Conservation (phyloP, 2,797 vertebrate species). For the Garrulus glandarius region DNA sequence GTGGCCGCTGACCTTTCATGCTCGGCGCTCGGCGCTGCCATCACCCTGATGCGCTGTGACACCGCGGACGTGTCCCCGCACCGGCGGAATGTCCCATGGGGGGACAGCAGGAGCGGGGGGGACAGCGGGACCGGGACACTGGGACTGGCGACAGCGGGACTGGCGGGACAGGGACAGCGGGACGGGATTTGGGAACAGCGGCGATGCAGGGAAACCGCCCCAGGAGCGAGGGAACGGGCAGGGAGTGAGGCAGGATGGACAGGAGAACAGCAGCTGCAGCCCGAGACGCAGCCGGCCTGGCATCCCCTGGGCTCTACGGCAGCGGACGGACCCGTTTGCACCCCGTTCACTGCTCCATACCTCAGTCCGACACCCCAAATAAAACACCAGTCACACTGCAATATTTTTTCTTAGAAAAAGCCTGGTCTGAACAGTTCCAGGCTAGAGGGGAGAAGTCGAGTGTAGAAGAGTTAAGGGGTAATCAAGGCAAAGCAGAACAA, state of each 20-base stretch:
- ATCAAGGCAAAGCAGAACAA: neutral
- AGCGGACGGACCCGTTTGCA: accelerated
- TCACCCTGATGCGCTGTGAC: neutral
- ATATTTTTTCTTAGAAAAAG: neutral
- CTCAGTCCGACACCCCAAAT: accelerated
- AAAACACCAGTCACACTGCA: neutral
- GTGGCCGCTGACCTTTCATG: neutral
- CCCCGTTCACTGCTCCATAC: neutral
- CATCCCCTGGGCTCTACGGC: neutral
- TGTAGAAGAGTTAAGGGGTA: neutral
- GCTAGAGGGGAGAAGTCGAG: neutral
- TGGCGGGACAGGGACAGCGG: neutral
- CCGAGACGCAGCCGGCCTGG: neutral
- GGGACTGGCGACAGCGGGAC: too few relatives aligned
- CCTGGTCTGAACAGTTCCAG: neutral
- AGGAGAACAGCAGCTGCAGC: neutral
- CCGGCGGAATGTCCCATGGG: neutral
- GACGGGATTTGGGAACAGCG: neutral
- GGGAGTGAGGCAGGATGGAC: neutral
- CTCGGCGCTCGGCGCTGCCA: neutral
- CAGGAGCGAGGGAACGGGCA: neutral
- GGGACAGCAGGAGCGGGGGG: neutral
- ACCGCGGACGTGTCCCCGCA: neutral
- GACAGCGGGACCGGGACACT: too few relatives aligned
- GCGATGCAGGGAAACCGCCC: too few relatives aligned